These are phyloP conservation scores for Eidolon dupreanum DNA, from an alignment of 2,797 vertebrate genomes.

Conservation along the genomic window DNA sequence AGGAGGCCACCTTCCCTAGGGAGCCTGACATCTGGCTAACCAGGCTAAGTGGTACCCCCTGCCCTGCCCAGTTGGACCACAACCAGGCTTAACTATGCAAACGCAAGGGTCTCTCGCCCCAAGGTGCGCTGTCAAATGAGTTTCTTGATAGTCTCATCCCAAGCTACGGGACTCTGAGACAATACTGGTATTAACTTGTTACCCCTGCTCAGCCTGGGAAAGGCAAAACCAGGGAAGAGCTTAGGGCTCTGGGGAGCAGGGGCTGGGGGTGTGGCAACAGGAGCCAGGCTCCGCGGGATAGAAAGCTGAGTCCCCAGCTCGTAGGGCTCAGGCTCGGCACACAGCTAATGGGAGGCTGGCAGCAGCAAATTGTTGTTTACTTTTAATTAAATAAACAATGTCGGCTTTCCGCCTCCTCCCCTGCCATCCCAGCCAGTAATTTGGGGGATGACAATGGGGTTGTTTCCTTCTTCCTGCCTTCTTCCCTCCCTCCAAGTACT, in stretches of 20 bases:
- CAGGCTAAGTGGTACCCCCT: neutral
- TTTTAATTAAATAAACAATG: conserved; percentile 87
- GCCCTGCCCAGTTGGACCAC: neutral
- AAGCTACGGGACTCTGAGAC: neutral
- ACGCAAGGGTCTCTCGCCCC: neutral
- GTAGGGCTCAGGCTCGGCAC: conserved; percentile 66
- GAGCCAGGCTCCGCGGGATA: conserved; percentile 52
- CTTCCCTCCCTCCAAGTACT: conserved; percentile 58
- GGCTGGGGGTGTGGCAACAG: neutral
- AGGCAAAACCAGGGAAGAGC: neutral
- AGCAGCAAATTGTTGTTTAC: conserved; percentile 87
- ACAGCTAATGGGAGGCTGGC: conserved; percentile 85
- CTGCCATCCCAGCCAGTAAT: conserved; percentile 83
- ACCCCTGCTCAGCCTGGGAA: neutral
- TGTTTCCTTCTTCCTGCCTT: conserved; percentile 75
- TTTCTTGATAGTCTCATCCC: neutral
- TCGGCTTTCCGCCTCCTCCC: conserved; percentile 81
- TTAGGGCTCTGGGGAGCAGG: neutral
- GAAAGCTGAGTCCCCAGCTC: conserved; percentile 65
- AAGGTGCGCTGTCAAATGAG: neutral
- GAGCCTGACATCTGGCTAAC: neutral
- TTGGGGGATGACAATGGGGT: conserved; percentile 80
- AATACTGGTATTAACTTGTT: neutral
- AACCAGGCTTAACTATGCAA: neutral
- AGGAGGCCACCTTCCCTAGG: neutral